A percentile compares a stretch with the other conserved stretches of the same genome.
Evolutionary conservation across 2,113 vertebrate genomes (phyloP).

Genomic region (Henicopernis longicauda): DNA sequence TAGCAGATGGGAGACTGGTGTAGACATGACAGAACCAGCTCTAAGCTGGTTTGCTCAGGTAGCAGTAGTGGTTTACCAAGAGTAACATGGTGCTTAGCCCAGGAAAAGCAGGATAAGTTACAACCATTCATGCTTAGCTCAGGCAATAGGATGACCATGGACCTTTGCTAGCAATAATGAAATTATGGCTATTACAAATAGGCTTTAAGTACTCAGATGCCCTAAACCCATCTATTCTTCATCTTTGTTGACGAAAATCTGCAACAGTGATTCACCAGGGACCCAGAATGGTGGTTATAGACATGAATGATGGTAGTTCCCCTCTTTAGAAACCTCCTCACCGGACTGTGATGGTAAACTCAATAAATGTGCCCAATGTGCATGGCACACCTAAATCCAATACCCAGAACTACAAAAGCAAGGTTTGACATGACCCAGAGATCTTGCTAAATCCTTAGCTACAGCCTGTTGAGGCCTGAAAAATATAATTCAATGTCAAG

Average conservation of each 20-base stretch:
- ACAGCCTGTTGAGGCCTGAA: background rate
- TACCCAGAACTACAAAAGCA: background rate
- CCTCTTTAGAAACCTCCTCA: background rate
- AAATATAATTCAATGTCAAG: background rate
- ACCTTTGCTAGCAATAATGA: background rate
- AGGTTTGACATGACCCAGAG: background rate
- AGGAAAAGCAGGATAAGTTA: background rate
- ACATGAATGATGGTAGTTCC: background rate
- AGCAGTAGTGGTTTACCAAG: background rate
- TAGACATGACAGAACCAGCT: background rate
- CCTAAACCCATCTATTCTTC: background rate
- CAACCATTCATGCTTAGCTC: background rate
- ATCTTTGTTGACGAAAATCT: background rate
- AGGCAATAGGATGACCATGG: background rate
- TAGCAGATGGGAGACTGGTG: constrained; percentile 36
- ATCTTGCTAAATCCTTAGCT: background rate
- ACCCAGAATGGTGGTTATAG: background rate
- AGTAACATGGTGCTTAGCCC: background rate
- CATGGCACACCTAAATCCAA: background rate
- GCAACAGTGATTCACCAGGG: background rate
- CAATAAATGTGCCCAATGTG: background rate
- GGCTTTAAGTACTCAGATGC: background rate
- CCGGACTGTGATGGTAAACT: background rate
- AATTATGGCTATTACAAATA: background rate
- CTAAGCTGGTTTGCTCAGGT: background rate